Evolutionary conservation across 2,888 invertebrate genomes (phyloP), one percentile per base, ranked within the genome.

Genomic region (Hypomecis atomaria): DNA sequence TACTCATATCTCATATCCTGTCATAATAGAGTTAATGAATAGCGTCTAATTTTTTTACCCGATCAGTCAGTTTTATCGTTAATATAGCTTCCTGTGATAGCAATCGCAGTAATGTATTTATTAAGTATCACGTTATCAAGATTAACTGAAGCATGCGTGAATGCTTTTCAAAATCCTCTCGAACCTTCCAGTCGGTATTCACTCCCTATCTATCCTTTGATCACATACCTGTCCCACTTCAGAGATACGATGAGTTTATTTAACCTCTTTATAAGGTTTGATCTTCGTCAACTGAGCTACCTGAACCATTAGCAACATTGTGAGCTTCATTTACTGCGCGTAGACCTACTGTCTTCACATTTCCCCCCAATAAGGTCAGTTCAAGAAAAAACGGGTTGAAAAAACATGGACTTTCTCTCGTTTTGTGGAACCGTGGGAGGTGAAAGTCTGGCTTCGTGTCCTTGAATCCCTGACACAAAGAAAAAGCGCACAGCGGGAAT

Each of bases 401-500:
- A 23, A 75, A 77, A 69, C 73, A 67, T 71, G 83, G 86, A 90
- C 90, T 90, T 90, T 86, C 86, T 86, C 79, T 76, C 69, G 56
- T 78, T 78, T 76, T 69, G 56, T 78, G 76, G 78, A 80, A 81
- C 78, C 76, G 85, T 84, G 84, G 81, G 85, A 83, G 88, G 90
- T 89, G 91, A 90, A 90, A 90, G 91, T 87, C 78, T 69, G 78
- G 68, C 75, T 67, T 62, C 74, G 77, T 85, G 88, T 86, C 89
- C 89, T 89, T 89, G 89, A 83, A 77, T 71, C 78, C 78, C 82
- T 78, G 76, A 73, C 75, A 75, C 79, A 81, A 77, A 81, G 78
- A 72, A 79, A 72, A 74, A 78, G 77, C 78, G 74, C 61, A 64
- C 58, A 71, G 78, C 78, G 81, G 77, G 70, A 59, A 55, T 13